Base-by-base conservation (phyloP, 92 coral and sea anemone species). In the Epizoanthus ramosus region DNA sequence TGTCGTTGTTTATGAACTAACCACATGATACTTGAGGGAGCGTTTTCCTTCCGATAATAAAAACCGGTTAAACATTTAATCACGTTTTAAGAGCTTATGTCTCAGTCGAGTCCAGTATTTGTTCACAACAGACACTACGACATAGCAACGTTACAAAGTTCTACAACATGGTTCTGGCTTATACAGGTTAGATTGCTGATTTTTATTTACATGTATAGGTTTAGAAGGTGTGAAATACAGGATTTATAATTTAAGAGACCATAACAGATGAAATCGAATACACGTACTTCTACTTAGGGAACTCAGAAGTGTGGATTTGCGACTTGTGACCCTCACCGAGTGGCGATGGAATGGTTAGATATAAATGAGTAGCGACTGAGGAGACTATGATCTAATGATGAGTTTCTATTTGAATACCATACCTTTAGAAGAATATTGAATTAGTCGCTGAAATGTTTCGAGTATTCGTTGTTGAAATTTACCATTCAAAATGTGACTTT, bases 211-310 rank as follows among this genome's bases (percentile, higher is more conserved):
- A 18, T 60, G 6, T 21, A 60, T 61, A 33, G 43, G 15, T 61
- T 61, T 77, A 77, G 21, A 60, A 60, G 57, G 70, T 77, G 82
- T 35, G 71, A 57, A 61, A 77, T 41, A 77, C 82, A 61, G 63
- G 63, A 77, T 37, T 61, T 60, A 77, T 47, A 22, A 72, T 61
- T 77, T 65, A 61, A n/a, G 28, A 39, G 17, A 61, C 52, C 64
- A 15, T 35, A 13, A 19, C 56, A 77, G 71, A 65, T 77, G 82
- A 60, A 39, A 77, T 65, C 21, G 39, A 61, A 18, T 19, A 47
- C 82, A 13, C 61, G 71, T 61, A 37, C 63, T 57, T 37, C 43
- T 28, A 37, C 5, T 37, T 45, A 72, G 53, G 7, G 53, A 7
- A 6, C 12, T 45, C 53, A 43, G 50, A 43, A 0, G 50, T 43